Evolutionary conservation across 2,797 vertebrate species (phyloP).

Genomic region (Pangasius larnaudii): DNA sequence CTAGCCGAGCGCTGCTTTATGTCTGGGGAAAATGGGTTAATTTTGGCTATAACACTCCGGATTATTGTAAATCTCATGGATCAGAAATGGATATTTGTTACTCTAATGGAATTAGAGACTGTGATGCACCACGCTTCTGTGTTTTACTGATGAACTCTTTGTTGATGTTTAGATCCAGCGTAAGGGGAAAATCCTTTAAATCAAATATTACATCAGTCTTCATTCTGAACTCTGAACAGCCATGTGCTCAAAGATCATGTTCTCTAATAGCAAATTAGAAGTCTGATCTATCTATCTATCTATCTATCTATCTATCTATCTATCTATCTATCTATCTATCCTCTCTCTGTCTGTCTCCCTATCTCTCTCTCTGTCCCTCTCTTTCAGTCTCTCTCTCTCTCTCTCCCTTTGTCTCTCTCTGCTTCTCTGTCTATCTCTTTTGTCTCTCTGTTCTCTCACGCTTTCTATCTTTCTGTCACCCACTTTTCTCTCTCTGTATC

Average conservation of each 20-base stretch:
- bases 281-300: background rate
- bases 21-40: background rate
- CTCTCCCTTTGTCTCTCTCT: background rate
- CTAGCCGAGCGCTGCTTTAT: background rate
- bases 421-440: background rate
- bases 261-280: background rate
- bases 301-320: background rate
- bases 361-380: background rate
- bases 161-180: background rate
- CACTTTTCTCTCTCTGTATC: background rate
- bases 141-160: background rate
- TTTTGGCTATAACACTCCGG: background rate
- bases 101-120: background rate
- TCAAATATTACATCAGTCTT: background rate
- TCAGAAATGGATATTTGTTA: background rate
- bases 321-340: background rate
- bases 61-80: background rate
- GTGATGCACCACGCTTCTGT: too few relatives aligned
- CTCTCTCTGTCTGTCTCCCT: background rate
- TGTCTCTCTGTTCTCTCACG: background rate
- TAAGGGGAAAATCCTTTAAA: background rate
- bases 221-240: background rate
- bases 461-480: background rate
- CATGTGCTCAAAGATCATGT: background rate
- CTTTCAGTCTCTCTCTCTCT: background rate